Conservation (phyloP, 2,888 invertebrate genomes). For the Drosophila prolongata region DNA sequence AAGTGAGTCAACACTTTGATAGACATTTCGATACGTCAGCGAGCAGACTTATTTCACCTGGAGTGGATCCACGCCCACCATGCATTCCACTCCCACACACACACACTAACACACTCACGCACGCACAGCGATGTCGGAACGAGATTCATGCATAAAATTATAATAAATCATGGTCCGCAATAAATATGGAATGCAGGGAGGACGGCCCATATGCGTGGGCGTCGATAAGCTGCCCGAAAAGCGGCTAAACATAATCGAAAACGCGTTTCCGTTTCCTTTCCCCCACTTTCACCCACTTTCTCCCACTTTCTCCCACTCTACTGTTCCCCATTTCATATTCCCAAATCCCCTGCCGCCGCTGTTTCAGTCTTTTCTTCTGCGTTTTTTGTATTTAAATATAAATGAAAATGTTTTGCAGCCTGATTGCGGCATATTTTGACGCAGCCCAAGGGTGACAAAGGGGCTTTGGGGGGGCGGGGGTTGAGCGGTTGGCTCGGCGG, state of each 20-base stretch:
- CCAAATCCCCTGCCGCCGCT: neutral
- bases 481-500: neutral
- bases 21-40: slow-evolving; percentile 27
- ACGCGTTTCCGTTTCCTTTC: slow-evolving; percentile 60
- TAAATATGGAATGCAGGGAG: slow-evolving; percentile 63
- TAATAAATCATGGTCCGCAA: slow-evolving; percentile 76
- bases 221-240: slow-evolving; percentile 72
- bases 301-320: neutral
- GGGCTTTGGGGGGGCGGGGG: neutral
- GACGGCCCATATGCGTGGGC: slow-evolving; percentile 60
- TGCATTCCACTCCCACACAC: slow-evolving; percentile 24
- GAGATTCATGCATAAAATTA: slow-evolving; percentile 77
- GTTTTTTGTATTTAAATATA: slow-evolving; percentile 72
- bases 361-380: slow-evolving; percentile 28
- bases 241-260: slow-evolving; percentile 78
- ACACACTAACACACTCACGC: slow-evolving; percentile 9
- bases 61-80: slow-evolving; percentile 22
- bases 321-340: slow-evolving; percentile 3
- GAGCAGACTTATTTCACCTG: slow-evolving; percentile 39
- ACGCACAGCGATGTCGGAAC: slow-evolving; percentile 46
- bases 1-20: slow-evolving; percentile 22
- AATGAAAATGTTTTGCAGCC: slow-evolving; percentile 79
- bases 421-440: slow-evolving; percentile 79
- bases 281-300: slow-evolving; percentile 10
- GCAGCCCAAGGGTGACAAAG: slow-evolving; percentile 64